Evolutionary conservation across 2,888 invertebrate genomes (phyloP).

Genomic region (Ichneumoninae sp.): DNA sequence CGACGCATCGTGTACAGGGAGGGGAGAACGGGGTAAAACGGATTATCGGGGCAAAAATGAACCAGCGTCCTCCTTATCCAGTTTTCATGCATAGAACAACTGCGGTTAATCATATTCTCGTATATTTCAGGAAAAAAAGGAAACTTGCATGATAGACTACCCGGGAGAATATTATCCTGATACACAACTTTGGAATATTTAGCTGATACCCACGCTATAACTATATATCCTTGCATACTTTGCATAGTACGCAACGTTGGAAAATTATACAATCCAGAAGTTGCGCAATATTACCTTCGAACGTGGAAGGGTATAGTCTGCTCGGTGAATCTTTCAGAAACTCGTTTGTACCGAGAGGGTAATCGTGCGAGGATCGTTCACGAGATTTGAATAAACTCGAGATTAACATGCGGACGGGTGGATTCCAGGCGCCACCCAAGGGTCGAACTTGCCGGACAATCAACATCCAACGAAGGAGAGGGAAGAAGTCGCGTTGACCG

Average conservation of each 20-base stretch:
- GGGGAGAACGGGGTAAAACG: background rate
- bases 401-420: conserved; percentile 65
- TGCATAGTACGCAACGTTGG: conserved; percentile 9
- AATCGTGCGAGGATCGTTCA: conserved; percentile 58
- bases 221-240: conserved; percentile 6
- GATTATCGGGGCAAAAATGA: background rate
- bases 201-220: background rate
- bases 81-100: too few species aligned
- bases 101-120: too few species aligned
- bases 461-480: conserved; percentile 33
- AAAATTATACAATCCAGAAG: conserved; percentile 49
- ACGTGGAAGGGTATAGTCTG: background rate
- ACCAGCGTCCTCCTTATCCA: background rate
- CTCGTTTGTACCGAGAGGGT: conserved; percentile 51
- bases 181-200: conserved; percentile 31
- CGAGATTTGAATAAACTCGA: conserved; percentile 64
- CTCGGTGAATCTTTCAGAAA: conserved; percentile 45
- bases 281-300: conserved; percentile 54
- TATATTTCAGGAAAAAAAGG: background rate
- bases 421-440: conserved; percentile 18
- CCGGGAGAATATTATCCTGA: conserved; percentile 9
- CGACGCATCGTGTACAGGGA: background rate
- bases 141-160: background rate
- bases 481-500: conserved; percentile 39
- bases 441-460: conserved; percentile 44